Conservation (phyloP, 2,113 vertebrate species). For the Colinus virginianus region DNA sequence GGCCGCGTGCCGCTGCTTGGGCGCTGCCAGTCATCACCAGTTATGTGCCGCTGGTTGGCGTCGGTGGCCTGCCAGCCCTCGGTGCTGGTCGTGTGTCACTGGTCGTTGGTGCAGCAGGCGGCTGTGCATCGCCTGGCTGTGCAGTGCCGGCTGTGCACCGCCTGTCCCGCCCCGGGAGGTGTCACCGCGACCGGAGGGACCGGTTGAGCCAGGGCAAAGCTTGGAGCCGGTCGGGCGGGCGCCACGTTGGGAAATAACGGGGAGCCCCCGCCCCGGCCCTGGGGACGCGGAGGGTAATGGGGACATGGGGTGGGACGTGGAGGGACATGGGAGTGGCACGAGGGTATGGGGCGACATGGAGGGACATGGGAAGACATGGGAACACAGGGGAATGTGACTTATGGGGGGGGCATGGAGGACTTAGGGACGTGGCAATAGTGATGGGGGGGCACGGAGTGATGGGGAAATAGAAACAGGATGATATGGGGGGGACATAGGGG, state of each 20-base stretch:
- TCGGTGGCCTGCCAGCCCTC: too few relatives aligned
- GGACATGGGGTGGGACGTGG: neutral
- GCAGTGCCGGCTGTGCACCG: neutral
- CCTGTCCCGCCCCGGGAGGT: neutral
- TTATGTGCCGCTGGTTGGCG: too few relatives aligned
- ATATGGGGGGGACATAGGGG: neutral
- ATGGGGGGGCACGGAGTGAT: too few relatives aligned
- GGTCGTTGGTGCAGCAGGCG: too few relatives aligned
- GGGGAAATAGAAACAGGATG: neutral
- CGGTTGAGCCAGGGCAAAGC: neutral
- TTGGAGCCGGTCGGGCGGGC: neutral
- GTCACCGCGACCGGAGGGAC: neutral
- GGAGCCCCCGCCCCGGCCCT: neutral
- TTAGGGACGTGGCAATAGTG: neutral
- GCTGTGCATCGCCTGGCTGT: too few relatives aligned
- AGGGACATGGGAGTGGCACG: too few relatives aligned
- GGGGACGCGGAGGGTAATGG: neutral
- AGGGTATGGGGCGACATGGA: neutral
- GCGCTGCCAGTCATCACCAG: too few relatives aligned
- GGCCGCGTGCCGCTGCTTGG: too few relatives aligned
- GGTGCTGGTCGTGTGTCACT: too few relatives aligned
- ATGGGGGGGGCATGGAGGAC: neutral
- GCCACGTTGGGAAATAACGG: slow-evolving; percentile 1
- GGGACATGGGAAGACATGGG: too few relatives aligned
- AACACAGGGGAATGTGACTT: too few relatives aligned